A percentile compares a stretch with the other conserved stretches of the same genome.
These are phyloP conservation scores for Heliconius nattereri DNA, from an alignment of 1,140 invertebrate species.

Conservation along the genomic window DNA sequence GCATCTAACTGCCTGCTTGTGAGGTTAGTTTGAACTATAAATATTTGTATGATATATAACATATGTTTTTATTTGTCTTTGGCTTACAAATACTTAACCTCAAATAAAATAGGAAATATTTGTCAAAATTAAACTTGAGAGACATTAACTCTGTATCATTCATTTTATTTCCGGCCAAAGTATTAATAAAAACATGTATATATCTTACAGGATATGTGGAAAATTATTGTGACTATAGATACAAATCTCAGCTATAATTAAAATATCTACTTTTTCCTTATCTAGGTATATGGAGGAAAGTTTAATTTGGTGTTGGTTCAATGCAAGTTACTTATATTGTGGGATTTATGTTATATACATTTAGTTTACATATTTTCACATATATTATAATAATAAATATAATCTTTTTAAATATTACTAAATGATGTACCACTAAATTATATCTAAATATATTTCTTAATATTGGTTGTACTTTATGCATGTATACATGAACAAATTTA, in stretches of 20 bases:
- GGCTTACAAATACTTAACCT: background rate
- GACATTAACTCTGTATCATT: too few species aligned
- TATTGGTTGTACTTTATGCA: background rate
- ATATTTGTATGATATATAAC: constrained; percentile 18
- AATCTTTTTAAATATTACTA: background rate
- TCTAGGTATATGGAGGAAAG: background rate
- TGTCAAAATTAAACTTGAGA: background rate
- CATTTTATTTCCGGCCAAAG: background rate
- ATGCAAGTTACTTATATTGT: background rate
- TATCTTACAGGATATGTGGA: background rate
- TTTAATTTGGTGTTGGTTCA: constrained; percentile 1
- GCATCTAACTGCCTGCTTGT: constrained; percentile 77
- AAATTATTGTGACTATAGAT: background rate
- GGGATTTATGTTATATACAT: background rate
- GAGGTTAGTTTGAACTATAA: constrained; percentile 67
- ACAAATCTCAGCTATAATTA: background rate
- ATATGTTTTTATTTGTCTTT: background rate
- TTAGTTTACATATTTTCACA: too few species aligned
- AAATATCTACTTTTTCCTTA: background rate
- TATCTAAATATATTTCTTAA: background rate
- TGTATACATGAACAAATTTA: background rate
- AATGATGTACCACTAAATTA: background rate
- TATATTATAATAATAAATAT: too few species aligned
- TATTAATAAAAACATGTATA: background rate
- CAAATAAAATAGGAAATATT: background rate